phyloP scores from a whole-genome alignment of 2,888 invertebrate genomes.

The Pristionchus fissidentatus region DNA sequence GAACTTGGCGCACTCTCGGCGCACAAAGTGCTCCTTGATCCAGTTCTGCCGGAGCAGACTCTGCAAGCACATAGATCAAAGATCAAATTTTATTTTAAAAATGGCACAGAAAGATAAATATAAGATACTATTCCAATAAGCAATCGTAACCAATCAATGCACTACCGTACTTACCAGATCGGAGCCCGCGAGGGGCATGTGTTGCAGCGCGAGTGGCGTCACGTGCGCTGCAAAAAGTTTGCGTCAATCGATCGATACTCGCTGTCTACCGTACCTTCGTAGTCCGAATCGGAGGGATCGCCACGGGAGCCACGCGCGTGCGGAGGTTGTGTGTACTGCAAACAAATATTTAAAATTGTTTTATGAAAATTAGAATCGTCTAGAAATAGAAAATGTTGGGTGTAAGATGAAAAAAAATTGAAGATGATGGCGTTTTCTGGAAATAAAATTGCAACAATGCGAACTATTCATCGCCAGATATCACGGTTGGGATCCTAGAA shows the following conservation, averaged over 20 bases:
- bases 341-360: background rate
- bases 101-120: background rate
- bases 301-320: conserved; percentile 10
- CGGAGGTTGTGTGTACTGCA: background rate
- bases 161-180: no score
- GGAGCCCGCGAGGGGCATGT: conserved; percentile 25
- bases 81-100: background rate
- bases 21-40: conserved; percentile 94
- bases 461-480: background rate
- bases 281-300: background rate
- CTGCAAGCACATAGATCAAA: conserved; percentile 54
- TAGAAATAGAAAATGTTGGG: background rate
- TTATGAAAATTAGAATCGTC: background rate
- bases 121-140: background rate
- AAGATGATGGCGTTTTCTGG: no score
- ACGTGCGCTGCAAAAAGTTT: background rate
- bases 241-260: background rate
- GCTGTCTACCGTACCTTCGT: background rate
- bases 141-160: background rate
- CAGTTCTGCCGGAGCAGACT: conserved; percentile 76
- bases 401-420: background rate
- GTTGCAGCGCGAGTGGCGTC: background rate
- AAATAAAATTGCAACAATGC: no score
- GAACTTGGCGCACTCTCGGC: conserved; percentile 85
- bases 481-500: no score